Percentiles rank a stretch among this genome's conserved stretches.
phyloP scores from a whole-genome alignment of 2,113 vertebrate genomes.

The Vidua chalybeata region DNA sequence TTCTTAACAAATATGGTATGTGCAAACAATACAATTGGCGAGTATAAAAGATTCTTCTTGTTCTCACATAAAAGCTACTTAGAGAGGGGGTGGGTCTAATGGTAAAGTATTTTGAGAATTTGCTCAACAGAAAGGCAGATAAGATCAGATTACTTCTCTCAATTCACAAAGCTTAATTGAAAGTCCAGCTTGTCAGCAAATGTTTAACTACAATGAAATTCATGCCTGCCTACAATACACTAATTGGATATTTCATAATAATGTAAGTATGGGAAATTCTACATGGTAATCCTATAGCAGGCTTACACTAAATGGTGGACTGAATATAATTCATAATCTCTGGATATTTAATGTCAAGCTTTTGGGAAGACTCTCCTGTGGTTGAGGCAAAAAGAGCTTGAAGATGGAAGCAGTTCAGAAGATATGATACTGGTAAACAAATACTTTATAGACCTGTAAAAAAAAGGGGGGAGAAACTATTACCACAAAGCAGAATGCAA shows the following conservation, averaged over 20 bases:
- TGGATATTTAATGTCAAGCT: slow-evolving; percentile 19
- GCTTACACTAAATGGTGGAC: neutral
- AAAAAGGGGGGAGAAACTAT: neutral
- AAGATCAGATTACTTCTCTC: slow-evolving; percentile 77
- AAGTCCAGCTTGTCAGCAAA: slow-evolving; percentile 83
- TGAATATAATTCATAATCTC: slow-evolving; percentile 50
- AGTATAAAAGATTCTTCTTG: neutral
- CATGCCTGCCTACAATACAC: slow-evolving; percentile 68
- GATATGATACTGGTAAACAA: slow-evolving; percentile 40
- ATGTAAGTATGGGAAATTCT: slow-evolving; percentile 41
- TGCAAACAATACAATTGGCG: neutral
- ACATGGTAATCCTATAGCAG: slow-evolving; percentile 10
- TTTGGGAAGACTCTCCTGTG: neutral
- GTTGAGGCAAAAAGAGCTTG: slow-evolving; percentile 1
- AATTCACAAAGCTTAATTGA: slow-evolving; percentile 72
- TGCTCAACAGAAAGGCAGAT: slow-evolving; percentile 74
- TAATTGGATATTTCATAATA: slow-evolving; percentile 60
- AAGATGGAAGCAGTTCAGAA: slow-evolving; percentile 34
- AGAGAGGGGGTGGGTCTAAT: slow-evolving; percentile 73
- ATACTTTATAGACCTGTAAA: slow-evolving; percentile 32
- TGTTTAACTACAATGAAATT: slow-evolving; percentile 78
- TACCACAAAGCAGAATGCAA: slow-evolving; percentile 32
- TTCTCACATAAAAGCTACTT: slow-evolving; percentile 38
- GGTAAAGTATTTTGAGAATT: slow-evolving; percentile 79
- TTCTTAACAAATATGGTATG: neutral